These are phyloP conservation scores for Zosterops lateralis DNA, from an alignment of 2,113 vertebrate genomes.

Conservation along the genomic window DNA sequence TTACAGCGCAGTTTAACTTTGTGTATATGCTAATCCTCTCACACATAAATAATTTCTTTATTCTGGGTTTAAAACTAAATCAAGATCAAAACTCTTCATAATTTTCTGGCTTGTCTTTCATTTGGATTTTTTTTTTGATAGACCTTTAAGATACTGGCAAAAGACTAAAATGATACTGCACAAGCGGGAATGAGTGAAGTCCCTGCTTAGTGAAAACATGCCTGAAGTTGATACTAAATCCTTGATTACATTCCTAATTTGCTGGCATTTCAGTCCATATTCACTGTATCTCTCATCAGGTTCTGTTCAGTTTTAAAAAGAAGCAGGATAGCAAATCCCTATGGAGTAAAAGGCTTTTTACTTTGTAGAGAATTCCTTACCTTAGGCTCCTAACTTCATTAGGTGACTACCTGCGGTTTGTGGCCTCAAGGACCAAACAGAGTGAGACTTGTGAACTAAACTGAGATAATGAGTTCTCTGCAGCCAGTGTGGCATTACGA, in stretches of 20 bases:
- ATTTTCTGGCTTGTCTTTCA: background rate
- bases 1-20: background rate
- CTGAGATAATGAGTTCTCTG: background rate
- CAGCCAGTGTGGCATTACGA: rapidly evolving
- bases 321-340: background rate
- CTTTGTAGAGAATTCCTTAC: background rate
- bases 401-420: background rate
- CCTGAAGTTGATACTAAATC: background rate
- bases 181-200: background rate
- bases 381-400: background rate
- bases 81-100: background rate
- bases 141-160: background rate
- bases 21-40: background rate
- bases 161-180: background rate
- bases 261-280: background rate
- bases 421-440: background rate
- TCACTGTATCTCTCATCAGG: background rate
- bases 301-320: background rate
- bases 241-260: background rate
- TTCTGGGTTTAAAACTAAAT: background rate
- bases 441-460: background rate
- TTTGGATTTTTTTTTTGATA: background rate
- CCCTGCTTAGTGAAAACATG: background rate
- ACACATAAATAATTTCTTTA: background rate
- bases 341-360: background rate